phyloP scores from a whole-genome alignment of 2,797 vertebrate species.

The Sebastolobus altivelis region DNA sequence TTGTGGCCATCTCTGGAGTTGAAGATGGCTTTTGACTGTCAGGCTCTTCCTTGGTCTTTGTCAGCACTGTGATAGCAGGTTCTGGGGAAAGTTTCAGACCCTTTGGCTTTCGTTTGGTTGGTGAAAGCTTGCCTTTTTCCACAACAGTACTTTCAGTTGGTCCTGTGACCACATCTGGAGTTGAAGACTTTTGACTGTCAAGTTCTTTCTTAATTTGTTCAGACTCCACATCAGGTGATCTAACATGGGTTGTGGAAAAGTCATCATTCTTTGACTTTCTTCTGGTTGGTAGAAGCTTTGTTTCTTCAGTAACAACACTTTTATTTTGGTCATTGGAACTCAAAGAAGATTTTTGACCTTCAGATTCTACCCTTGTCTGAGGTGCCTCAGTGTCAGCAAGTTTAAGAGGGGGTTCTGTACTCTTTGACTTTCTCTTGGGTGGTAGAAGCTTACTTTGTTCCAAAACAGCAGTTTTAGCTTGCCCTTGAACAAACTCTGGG shows the following conservation, averaged over 20 bases:
- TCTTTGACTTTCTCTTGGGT: conserved; percentile 63
- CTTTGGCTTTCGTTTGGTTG: neutral
- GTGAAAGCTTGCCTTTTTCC: neutral
- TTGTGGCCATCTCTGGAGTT: neutral
- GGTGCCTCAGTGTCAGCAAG: neutral
- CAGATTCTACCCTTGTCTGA: neutral
- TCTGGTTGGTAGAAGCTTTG: conserved; percentile 19
- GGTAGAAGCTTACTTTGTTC: conserved; percentile 31
- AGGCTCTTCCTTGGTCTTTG: neutral
- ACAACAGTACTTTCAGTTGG: neutral
- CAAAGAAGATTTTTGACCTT: neutral
- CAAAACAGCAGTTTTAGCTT: conserved; percentile 1
- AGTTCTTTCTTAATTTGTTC: conserved; percentile 15
- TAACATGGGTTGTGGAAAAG: neutral
- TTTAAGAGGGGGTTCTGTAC: conserved; percentile 6
- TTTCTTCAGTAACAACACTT: conserved; percentile 16
- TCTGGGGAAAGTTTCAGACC: neutral
- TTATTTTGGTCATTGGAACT: neutral
- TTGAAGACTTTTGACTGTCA: neutral
- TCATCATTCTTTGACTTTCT: conserved; percentile 35
- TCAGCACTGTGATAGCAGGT: neutral
- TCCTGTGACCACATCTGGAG: neutral
- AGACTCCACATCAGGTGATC: neutral
- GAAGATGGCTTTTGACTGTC: neutral
- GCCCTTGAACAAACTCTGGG: neutral